Percentiles rank a stretch among this genome's conserved stretches.
These are phyloP conservation scores for Drosophila rellima DNA, from an alignment of 2,888 invertebrate species.

Conservation along the genomic window DNA sequence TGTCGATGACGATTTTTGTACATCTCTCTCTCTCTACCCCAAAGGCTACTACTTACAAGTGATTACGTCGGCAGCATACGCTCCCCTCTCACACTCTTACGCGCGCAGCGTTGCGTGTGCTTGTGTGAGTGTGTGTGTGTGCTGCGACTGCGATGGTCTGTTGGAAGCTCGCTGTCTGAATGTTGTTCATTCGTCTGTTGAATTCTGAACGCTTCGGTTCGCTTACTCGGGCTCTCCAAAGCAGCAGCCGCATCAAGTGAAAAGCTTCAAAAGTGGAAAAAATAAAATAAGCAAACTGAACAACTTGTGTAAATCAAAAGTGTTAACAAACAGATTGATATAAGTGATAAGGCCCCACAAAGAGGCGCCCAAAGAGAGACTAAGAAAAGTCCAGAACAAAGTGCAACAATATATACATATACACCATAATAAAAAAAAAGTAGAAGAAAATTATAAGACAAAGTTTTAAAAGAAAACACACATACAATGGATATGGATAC, in stretches of 20 bases:
- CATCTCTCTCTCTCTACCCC: slow-evolving; percentile 6
- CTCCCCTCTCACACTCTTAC: slow-evolving; percentile 53
- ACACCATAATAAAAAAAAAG: slow-evolving; percentile 16
- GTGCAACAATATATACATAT: slow-evolving; percentile 40
- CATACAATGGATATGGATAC: slow-evolving; percentile 83
- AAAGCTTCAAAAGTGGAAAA: slow-evolving; percentile 38
- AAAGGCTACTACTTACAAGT: slow-evolving; percentile 59
- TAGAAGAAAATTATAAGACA: slow-evolving; percentile 1
- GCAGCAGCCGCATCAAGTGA: slow-evolving; percentile 46
- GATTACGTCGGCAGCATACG: slow-evolving; percentile 75
- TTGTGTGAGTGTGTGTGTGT: slow-evolving; percentile 16
- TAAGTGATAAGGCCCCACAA: slow-evolving; percentile 47
- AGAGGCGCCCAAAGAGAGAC: slow-evolving; percentile 30
- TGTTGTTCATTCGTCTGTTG: slow-evolving; percentile 85
- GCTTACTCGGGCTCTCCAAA: slow-evolving; percentile 50
- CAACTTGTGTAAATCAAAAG: slow-evolving; percentile 41
- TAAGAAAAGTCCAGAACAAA: slow-evolving; percentile 36
- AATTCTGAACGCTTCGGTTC: slow-evolving; percentile 84
- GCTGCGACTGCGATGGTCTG: slow-evolving; percentile 67
- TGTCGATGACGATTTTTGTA: slow-evolving; percentile 60
- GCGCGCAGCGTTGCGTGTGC: slow-evolving; percentile 13
- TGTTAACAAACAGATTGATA: slow-evolving; percentile 41
- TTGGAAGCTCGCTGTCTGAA: slow-evolving; percentile 70
- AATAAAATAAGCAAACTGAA: slow-evolving; percentile 18
- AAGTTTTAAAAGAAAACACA: slow-evolving; percentile 14